Evolutionary conservation across 2,888 invertebrate genomes (phyloP).

Genomic region (Calameuta pallipes): DNA sequence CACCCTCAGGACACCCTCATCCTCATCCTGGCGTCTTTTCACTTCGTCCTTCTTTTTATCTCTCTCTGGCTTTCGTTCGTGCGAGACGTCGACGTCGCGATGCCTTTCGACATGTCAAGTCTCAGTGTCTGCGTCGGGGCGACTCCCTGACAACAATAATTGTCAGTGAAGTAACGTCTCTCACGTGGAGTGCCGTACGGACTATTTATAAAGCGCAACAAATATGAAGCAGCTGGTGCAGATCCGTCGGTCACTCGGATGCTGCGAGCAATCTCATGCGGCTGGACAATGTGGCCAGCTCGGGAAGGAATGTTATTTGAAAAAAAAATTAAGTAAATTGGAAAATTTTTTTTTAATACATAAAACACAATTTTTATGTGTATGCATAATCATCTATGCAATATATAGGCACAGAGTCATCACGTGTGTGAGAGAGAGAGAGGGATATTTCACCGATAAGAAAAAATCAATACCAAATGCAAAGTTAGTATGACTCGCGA

Average conservation of each 20-base stretch:
- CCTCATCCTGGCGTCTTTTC: constrained; percentile 36
- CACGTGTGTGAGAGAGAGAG: too few species aligned
- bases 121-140: constrained; percentile 52
- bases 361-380: background rate
- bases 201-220: constrained; percentile 61
- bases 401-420: background rate
- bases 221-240: constrained; percentile 63
- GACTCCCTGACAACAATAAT: constrained; percentile 62
- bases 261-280: background rate
- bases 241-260: constrained; percentile 38
- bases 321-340: background rate
- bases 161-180: constrained; percentile 60
- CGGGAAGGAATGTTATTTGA: background rate
- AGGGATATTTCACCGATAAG: background rate
- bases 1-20: constrained; percentile 37
- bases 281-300: background rate
- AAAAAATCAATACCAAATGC: background rate
- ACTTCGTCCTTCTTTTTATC: constrained; percentile 51
- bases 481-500: background rate
- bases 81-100: constrained; percentile 49
- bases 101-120: constrained; percentile 61
- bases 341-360: background rate
- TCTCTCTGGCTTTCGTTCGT: constrained; percentile 16
- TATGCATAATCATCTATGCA: background rate
- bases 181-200: constrained; percentile 23